Evolutionary conservation across 2,888 invertebrate species (phyloP).

Genomic region (Platycheirus rosarum): DNA sequence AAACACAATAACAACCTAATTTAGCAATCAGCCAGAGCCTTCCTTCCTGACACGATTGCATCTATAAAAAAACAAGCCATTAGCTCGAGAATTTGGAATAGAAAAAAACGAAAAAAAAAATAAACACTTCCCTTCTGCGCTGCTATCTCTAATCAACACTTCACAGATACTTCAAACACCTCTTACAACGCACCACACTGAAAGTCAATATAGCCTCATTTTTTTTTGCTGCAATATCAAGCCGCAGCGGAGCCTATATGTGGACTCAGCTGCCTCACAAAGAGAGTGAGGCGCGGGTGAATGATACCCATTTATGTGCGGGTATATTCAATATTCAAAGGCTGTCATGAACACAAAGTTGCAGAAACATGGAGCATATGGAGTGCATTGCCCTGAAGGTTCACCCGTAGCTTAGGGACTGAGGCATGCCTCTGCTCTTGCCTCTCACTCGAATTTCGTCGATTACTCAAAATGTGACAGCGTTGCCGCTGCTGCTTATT

Average conservation of each 20-base stretch:
- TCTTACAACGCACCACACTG: constrained; percentile 41
- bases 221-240: constrained; percentile 43
- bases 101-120: neutral
- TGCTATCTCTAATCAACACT: constrained; percentile 55
- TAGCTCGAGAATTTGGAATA: constrained; percentile 14
- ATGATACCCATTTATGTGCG: constrained; percentile 43
- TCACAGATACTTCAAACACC: constrained; percentile 41
- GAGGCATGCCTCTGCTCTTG: constrained; percentile 4
- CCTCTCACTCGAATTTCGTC: constrained; percentile 46
- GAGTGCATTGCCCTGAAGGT: constrained; percentile 70
- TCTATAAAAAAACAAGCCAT: constrained; percentile 21
- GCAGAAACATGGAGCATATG: constrained; percentile 49
- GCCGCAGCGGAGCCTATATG: constrained; percentile 12
- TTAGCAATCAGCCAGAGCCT: constrained; percentile 34
- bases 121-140: constrained; percentile 28
- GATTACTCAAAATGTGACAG: constrained; percentile 73
- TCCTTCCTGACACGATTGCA: constrained; percentile 34
- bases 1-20: constrained; percentile 37
- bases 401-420: constrained; percentile 9
- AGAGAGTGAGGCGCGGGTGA: constrained; percentile 28
- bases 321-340: constrained; percentile 46
- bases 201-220: constrained; percentile 71
- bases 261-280: constrained; percentile 64
- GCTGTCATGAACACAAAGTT: constrained; percentile 61
- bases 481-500: constrained; percentile 66